Evolutionary conservation across 2,797 vertebrate species (phyloP).

Genomic region (Mionectes olivaceus): DNA sequence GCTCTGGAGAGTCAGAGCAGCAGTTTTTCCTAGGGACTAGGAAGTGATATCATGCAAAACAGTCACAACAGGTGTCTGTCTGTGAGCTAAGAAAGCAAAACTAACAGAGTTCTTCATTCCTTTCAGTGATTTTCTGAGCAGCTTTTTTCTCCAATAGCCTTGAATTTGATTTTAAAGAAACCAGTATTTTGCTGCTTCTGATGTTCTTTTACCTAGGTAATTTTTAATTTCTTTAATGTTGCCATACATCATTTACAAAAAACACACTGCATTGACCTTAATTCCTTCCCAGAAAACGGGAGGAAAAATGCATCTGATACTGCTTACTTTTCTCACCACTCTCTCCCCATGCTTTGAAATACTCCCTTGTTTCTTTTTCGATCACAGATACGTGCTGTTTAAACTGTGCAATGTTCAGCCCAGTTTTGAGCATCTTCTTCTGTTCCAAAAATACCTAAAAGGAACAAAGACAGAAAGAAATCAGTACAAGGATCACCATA

Average conservation of each 20-base stretch:
- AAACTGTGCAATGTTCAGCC: conserved; percentile 92
- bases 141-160: background rate
- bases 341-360: conserved; percentile 94
- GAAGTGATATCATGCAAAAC: rapidly evolving
- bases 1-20: background rate
- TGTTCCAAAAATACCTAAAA: conserved; percentile 94
- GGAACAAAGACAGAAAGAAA: background rate
- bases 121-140: background rate
- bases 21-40: background rate
- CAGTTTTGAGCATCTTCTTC: conserved; percentile 97
- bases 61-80: background rate
- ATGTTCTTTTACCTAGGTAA: background rate
- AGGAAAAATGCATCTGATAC: background rate
- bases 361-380: conserved; percentile 91
- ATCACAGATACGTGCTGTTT: conserved; percentile 90
- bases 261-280: background rate
- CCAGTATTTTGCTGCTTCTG: background rate
- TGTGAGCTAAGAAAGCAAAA: background rate
- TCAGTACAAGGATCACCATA: background rate
- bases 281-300: background rate
- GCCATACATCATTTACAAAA: background rate
- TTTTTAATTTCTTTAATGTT: background rate
- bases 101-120: background rate
- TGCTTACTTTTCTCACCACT: conserved; percentile 90
- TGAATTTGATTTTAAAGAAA: background rate